These are phyloP conservation scores for Linnaemya vulpina DNA, from an alignment of 2,888 invertebrate genomes.

Conservation along the genomic window DNA sequence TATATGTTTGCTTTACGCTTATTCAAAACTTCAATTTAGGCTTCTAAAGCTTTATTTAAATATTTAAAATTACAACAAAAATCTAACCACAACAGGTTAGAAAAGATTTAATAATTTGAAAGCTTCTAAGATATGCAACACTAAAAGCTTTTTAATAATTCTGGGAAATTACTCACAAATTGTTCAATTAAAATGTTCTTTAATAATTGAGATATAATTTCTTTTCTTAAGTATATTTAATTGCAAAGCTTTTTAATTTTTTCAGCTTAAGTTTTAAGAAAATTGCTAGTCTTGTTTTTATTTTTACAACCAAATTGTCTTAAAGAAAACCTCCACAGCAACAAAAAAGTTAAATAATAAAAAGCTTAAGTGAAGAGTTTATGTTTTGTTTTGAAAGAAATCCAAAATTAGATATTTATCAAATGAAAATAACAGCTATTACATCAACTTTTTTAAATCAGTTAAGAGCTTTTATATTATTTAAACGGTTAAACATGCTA, in stretches of 20 bases:
- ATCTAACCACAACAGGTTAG: too few species aligned
- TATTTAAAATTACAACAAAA: too few species aligned
- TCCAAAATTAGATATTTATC: background rate
- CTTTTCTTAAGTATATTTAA: too few species aligned
- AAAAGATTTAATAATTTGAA: too few species aligned
- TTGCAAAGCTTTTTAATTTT: background rate
- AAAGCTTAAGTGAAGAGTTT: conserved; percentile 12
- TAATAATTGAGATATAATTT: too few species aligned
- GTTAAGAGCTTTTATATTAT: background rate
- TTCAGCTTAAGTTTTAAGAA: background rate
- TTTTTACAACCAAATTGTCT: background rate
- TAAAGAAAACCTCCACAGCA: conserved; percentile 29
- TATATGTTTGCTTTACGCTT: too few species aligned
- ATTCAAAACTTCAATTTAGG: too few species aligned
- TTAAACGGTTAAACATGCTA: conserved; percentile 38
- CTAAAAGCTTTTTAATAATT: too few species aligned
- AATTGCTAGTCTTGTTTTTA: background rate
- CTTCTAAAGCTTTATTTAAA: too few species aligned
- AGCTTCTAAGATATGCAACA: too few species aligned
- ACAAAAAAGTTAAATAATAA: conserved; percentile 24
- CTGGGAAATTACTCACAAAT: too few species aligned
- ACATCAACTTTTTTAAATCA: background rate
- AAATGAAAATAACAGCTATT: background rate
- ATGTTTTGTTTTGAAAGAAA: background rate
- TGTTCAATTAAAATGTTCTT: too few species aligned